phyloP scores from a whole-genome alignment of 2,888 invertebrate species.

The Spialia ferax region DNA sequence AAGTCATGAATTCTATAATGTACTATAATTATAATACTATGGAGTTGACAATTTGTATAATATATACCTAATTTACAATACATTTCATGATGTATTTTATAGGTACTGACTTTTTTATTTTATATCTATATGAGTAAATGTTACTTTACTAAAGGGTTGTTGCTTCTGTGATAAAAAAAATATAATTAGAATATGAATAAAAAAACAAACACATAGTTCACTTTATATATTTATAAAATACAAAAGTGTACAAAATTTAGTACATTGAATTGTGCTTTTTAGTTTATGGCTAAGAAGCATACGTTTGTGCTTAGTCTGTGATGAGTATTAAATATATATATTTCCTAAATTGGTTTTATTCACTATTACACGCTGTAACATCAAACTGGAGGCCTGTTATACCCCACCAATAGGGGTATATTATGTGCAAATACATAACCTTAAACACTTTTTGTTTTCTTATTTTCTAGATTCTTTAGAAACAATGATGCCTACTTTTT shows the following conservation, averaged over 20 bases:
- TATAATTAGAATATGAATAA: constrained; percentile 23
- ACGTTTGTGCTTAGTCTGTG: constrained; percentile 62
- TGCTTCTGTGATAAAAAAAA: neutral
- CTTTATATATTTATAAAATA: constrained; percentile 76
- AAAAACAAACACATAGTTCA: constrained; percentile 57
- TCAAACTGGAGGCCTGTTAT: no score
- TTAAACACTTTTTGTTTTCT: no score
- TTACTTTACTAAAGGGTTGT: neutral
- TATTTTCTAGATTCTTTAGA: no score
- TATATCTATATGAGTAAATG: no score
- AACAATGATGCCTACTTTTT: no score
- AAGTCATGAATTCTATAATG: no score
- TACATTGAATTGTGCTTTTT: constrained; percentile 46
- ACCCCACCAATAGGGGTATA: neutral
- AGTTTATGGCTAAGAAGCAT: constrained; percentile 43
- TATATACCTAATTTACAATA: no score
- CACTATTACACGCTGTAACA: constrained; percentile 3
- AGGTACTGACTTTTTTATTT: no score
- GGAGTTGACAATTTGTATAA: no score
- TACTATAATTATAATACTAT: no score
- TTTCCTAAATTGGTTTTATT: constrained; percentile 20
- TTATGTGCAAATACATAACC: no score
- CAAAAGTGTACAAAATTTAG: constrained; percentile 74
- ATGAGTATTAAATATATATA: constrained; percentile 34
- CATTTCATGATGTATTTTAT: no score